phyloP scores from a whole-genome alignment of 2,113 vertebrate genomes.

The Elephas maximus region DNA sequence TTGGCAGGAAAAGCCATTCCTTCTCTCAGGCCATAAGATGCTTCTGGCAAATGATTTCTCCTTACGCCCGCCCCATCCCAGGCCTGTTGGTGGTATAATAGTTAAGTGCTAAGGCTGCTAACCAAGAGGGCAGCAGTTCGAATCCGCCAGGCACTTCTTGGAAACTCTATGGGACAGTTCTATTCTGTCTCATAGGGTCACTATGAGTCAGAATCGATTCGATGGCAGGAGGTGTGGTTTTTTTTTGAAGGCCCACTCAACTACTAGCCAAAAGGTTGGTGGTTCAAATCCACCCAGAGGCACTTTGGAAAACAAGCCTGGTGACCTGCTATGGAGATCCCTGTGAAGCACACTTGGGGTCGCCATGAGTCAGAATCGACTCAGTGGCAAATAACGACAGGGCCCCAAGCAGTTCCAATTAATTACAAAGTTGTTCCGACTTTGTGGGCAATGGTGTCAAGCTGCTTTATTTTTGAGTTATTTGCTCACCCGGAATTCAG shows the following conservation, averaged over 20 bases:
- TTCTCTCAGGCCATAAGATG: background rate
- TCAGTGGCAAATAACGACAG: background rate
- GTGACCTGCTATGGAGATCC: background rate
- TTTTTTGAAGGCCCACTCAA: background rate
- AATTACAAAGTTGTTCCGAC: background rate
- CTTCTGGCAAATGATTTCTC: background rate
- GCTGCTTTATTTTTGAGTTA: background rate
- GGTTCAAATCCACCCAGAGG: background rate
- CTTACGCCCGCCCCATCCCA: background rate
- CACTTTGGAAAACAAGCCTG: background rate
- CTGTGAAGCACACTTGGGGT: background rate
- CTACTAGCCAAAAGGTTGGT: background rate
- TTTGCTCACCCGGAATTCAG: background rate
- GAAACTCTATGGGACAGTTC: too few relatives aligned
- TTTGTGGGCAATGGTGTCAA: background rate
- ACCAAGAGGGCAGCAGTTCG: too few relatives aligned
- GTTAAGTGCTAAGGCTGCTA: too few relatives aligned
- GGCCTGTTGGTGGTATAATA: too few relatives aligned
- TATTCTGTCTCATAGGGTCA: too few relatives aligned
- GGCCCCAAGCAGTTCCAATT: too few relatives aligned
- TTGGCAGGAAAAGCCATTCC: background rate
- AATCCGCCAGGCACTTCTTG: too few relatives aligned
- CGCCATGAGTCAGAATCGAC: background rate
- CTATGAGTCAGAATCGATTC: too few relatives aligned
- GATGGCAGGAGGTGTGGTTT: too few relatives aligned